Percentiles rank a stretch among this genome's conserved stretches.
Conservation (phyloP, 2,797 vertebrate species). For the Danio albolineatus region DNA sequence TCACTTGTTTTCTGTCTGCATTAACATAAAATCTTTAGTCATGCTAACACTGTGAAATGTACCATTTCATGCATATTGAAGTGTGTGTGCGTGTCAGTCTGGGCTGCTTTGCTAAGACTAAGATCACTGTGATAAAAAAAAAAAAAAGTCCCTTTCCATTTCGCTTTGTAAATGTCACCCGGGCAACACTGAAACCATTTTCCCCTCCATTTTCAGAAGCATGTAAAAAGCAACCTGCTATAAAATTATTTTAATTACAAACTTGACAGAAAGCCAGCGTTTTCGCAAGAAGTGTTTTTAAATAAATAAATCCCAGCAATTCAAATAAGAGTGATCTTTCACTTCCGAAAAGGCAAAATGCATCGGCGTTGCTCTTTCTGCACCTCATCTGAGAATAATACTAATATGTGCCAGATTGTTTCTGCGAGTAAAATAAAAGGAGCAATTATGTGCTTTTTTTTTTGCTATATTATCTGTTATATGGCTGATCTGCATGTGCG, state of each 20-base stretch:
- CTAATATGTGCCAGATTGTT: not conserved
- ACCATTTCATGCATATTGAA: not conserved
- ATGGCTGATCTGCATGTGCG: not conserved
- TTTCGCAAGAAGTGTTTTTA: constrained; percentile 53
- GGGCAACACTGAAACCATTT: constrained; percentile 21
- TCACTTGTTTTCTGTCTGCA: not conserved
- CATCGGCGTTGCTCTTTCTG: constrained; percentile 1
- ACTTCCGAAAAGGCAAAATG: constrained; percentile 47
- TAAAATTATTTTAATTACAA: constrained; percentile 69
- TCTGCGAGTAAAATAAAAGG: constrained; percentile 10
- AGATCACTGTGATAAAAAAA: constrained; percentile 57
- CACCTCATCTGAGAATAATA: not conserved
- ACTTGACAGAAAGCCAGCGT: constrained; percentile 61
- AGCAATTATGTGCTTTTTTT: not conserved
- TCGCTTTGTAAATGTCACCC: constrained; percentile 58
- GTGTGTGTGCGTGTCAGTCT: not conserved
- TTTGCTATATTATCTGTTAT: not conserved
- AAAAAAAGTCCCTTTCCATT: constrained; percentile 34
- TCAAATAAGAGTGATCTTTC: constrained; percentile 61
- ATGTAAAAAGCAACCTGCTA: constrained; percentile 63
- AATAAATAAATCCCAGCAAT: constrained; percentile 59
- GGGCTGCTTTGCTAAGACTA: constrained; percentile 52
- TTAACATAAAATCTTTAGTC: not conserved
- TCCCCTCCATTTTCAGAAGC: constrained; percentile 54
- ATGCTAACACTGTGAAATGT: not conserved